A percentile compares a stretch with the other conserved stretches of the same genome.
phyloP scores from a whole-genome alignment of 2,888 invertebrate species.

The Lasioglossum pauxillum region DNA sequence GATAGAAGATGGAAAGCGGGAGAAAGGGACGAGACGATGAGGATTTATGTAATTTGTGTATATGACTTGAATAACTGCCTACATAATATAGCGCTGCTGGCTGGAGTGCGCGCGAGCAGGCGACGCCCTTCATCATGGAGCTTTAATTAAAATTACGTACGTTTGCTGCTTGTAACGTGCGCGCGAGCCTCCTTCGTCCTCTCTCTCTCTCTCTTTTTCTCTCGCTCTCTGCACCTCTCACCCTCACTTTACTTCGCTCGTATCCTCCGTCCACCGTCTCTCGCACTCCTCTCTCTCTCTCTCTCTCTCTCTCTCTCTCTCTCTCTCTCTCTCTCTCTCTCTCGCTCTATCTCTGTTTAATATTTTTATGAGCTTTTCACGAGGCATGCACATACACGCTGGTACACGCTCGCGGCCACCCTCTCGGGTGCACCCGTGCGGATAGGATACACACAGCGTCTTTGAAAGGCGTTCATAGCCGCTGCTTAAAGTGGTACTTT shows the following conservation, averaged over 20 bases:
- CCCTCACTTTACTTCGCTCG: conserved; percentile 61
- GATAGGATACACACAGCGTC: conserved; percentile 68
- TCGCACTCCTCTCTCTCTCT: conserved; percentile 42
- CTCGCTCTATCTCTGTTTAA: conserved; percentile 75
- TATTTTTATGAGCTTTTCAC: conserved; percentile 83
- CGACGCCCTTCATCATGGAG: conserved; percentile 78
- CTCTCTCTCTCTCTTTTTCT: conserved; percentile 55
- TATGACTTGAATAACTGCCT: conserved; percentile 82
- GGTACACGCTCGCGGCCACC: conserved; percentile 33
- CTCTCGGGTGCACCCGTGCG: conserved; percentile 43
- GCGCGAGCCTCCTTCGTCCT: conserved; percentile 39
- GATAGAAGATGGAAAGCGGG: conserved; percentile 45
- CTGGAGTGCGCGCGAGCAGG: conserved; percentile 68
- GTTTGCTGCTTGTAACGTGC: conserved; percentile 78
- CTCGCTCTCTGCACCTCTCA: conserved; percentile 34
- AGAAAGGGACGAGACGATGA: conserved; percentile 66
- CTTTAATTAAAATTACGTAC: conserved; percentile 84
- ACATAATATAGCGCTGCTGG: conserved; percentile 77
- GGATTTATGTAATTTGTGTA: conserved; percentile 82
- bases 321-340: conserved; percentile 54
- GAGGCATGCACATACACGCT: conserved; percentile 41
- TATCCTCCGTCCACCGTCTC: conserved; percentile 53
- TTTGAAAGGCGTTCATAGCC: conserved; percentile 77
- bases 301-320: conserved; percentile 38
- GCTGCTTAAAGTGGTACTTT: conserved; percentile 72